Conservation (phyloP, 2,113 vertebrate species). For the Erinaceus europaeus region DNA sequence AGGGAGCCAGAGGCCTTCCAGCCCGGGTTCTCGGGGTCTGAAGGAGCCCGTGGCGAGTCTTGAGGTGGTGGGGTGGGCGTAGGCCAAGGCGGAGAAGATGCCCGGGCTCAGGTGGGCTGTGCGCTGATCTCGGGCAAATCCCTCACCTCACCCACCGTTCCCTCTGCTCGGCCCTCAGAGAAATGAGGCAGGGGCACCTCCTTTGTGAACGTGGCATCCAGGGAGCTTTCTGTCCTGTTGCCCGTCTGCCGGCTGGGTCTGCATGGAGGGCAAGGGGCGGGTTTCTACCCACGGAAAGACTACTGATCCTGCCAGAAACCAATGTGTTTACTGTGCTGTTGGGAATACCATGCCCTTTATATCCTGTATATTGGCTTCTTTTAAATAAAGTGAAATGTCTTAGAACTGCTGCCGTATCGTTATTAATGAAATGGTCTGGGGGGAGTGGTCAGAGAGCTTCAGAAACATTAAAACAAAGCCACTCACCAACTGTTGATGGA, state of each 20-base stretch:
- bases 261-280: conserved; percentile 13
- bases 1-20: too few relatives aligned
- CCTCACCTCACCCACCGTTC: not conserved
- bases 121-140: not conserved
- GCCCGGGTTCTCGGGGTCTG: not conserved
- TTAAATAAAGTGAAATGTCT: conserved; percentile 80
- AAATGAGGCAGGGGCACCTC: not conserved
- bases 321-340: conserved; percentile 80
- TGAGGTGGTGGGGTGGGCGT: not conserved
- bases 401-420: conserved; percentile 35
- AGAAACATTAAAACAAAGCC: not conserved
- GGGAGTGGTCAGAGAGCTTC: not conserved
- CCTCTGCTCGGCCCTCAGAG: not conserved
- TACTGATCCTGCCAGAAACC: conserved; percentile 77
- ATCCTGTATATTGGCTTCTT: conserved; percentile 87
- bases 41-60: not conserved
- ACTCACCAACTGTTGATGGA: not conserved
- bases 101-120: not conserved
- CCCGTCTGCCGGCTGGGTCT: conserved; percentile 55
- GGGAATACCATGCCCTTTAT: conserved; percentile 85
- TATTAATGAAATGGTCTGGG: not conserved
- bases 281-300: conserved; percentile 71
- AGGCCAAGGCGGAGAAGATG: not conserved
- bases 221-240: not conserved
- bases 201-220: not conserved